Conservation (phyloP, 35 echinoderm and acorn worm species). For the Lytechinus pictus region DNA sequence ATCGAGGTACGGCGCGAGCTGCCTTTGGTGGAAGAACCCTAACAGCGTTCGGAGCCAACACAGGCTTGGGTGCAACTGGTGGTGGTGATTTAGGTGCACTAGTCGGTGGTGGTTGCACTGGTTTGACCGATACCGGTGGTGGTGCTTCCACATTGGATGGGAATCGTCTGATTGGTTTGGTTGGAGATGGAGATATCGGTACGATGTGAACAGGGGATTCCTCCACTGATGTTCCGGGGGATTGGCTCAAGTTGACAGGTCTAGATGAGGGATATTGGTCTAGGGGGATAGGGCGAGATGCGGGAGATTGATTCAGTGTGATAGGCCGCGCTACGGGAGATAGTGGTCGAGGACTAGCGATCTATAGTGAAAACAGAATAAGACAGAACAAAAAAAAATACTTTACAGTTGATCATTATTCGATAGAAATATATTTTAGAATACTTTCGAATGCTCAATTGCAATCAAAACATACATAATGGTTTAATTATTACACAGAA, state of each 20-base stretch:
- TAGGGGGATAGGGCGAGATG: background rate
- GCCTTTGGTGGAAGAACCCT: conserved; percentile 7
- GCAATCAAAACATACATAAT: no score
- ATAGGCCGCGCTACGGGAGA: no score
- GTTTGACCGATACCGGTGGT: background rate
- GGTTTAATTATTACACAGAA: no score
- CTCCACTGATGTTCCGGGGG: background rate
- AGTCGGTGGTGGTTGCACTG: background rate
- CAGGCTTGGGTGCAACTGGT: background rate
- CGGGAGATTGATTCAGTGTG: background rate
- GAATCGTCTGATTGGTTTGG: conserved; percentile 24
- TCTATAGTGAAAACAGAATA: no score
- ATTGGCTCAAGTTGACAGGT: background rate
- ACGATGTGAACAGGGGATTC: background rate
- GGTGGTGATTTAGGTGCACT: conserved; percentile 27
- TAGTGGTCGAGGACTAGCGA: no score
- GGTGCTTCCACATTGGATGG: background rate
- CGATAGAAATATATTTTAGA: no score
- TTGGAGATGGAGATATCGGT: background rate
- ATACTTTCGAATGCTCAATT: no score
- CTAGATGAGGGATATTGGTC: background rate
- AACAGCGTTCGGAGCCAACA: background rate
- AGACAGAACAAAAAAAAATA: no score
- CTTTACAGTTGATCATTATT: no score
- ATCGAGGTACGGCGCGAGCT: background rate